A percentile compares a stretch with the other conserved stretches of the same genome.
phyloP scores from a whole-genome alignment of 2,113 vertebrate genomes.

The Leiothrix lutea region DNA sequence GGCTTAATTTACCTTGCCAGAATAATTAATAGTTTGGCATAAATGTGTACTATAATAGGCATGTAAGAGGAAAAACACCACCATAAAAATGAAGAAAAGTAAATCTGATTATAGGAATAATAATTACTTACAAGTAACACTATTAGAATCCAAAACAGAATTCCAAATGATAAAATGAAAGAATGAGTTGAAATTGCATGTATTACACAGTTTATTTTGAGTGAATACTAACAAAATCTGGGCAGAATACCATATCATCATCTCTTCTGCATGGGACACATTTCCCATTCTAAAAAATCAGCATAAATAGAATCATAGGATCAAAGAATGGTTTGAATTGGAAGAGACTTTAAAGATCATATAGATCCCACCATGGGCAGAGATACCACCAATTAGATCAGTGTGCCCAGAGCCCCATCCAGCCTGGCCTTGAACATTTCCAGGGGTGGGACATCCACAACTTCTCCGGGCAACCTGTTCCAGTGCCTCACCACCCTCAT shows the following conservation, averaged over 20 bases:
- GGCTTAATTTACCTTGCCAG: neutral
- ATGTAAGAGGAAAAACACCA: neutral
- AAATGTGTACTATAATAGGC: neutral
- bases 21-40: neutral
- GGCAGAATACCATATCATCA: neutral
- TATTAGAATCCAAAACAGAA: neutral
- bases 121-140: neutral
- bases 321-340: neutral
- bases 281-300: fast-evolving
- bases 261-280: neutral
- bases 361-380: neutral
- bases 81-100: neutral
- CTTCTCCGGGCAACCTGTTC: neutral
- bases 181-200: neutral
- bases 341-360: neutral
- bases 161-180: neutral
- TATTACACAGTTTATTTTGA: neutral
- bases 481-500: neutral
- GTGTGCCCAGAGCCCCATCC: too few species aligned
- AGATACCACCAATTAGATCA: neutral
- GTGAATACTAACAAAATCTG: neutral
- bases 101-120: neutral
- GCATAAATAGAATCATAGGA: neutral
- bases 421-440: neutral
- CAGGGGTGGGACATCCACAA: neutral